Evolutionary conservation across 2,113 vertebrate species (phyloP), one percentile per base, ranked within the genome.

Genomic region (Dasyornis broadbenti): DNA sequence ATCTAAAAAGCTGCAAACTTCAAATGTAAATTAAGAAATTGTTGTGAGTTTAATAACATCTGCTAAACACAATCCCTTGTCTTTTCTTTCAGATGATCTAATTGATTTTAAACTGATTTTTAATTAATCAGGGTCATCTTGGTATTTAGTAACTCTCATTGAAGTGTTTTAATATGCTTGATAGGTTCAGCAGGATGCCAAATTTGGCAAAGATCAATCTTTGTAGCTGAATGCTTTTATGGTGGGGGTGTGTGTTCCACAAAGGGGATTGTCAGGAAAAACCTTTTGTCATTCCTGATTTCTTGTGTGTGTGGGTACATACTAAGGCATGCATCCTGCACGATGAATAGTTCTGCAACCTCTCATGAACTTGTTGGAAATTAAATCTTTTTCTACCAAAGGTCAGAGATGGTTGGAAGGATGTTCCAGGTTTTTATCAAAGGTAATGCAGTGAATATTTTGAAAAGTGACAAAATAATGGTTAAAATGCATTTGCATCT

Each of bases 61-160:
- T 70, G 10, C 53, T 92, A 57, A 69, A 45, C 1, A 11, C 0
- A 0, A 14, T 53, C 15, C 8, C 3, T 16, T 69, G 1, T 78
- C 64, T 85, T 60, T 44, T 73, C 37, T 78, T 95, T 61, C n/a
- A 57, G 31, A 49, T 47, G 3, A 35, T 82, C 52, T 75, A 37
- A 70, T 59, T 75, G 65, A 64, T 90, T 50, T 82, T n/a, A n/a
- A 54, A 70, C 39, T 47, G n/a, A 61, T 66, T 75, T 90, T 73
- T 85, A 45, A 50, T 72, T 52, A 26, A 33, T 61, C 2, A 15
- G 13, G 6, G 14, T 12, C 4, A 3, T 82, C 26, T 59, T 78
- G 39, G 13, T 75, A 18, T 81, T 92, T 70, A 15, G 22, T 78
- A 66, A 31, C 13, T 77, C 4, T 30, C 59, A 60, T 7, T 68